These are phyloP conservation scores for Ethmia dodecea DNA, from an alignment of 2,888 invertebrate species.

Conservation along the genomic window DNA sequence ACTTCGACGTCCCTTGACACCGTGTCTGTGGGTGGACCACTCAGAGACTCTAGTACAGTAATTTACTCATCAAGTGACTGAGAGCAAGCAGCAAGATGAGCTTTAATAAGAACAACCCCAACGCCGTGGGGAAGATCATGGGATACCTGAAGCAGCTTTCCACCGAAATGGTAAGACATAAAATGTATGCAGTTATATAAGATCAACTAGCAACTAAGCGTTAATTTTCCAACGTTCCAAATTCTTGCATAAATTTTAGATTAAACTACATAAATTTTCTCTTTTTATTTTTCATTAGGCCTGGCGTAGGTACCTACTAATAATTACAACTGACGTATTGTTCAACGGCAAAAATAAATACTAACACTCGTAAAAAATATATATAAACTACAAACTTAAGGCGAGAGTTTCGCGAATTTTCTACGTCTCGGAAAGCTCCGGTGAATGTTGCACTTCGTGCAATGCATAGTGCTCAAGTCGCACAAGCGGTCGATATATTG, in stretches of 20 bases:
- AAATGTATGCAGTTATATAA: constrained; percentile 6
- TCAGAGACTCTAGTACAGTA: constrained; percentile 17
- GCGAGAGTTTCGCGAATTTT: constrained; percentile 34
- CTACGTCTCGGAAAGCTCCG: constrained; percentile 41
- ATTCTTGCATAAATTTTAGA: constrained; percentile 19
- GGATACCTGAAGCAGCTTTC: constrained; percentile 71
- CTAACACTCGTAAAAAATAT: too few species aligned
- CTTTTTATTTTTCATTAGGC: too few species aligned
- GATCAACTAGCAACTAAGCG: too few species aligned
- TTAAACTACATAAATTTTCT: too few species aligned
- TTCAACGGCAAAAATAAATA: too few species aligned
- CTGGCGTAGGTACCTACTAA: too few species aligned
- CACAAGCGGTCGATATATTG: constrained; percentile 32
- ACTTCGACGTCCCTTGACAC: constrained; percentile 65
- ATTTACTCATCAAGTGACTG: constrained; percentile 15
- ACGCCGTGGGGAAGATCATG: constrained; percentile 72
- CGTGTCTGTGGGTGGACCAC: constrained; percentile 21
- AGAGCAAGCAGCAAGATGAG: constrained; percentile 61
- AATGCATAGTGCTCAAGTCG: constrained; percentile 17
- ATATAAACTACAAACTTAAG: too few species aligned
- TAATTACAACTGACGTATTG: too few species aligned
- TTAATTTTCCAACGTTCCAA: constrained; percentile 19
- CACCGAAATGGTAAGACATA: constrained; percentile 66
- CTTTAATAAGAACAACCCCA: constrained; percentile 73
- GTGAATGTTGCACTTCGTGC: too few species aligned